Conservation (phyloP, 2,888 invertebrate genomes). For the Cantharis nigra region DNA sequence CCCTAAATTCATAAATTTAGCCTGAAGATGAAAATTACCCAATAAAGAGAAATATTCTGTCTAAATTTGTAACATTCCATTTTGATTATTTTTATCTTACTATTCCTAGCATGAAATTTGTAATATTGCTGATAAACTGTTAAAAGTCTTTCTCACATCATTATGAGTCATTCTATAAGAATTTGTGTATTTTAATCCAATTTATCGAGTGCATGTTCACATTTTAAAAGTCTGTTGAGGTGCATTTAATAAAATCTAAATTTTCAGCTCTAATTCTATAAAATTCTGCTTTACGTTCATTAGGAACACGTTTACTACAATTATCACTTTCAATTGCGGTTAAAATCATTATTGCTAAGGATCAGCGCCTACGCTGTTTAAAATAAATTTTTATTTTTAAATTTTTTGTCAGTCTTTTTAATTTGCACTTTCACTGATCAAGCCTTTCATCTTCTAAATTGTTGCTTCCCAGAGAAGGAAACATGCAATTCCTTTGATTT, state of each 20-base stretch:
- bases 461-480: conserved; percentile 4
- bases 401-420: not conserved
- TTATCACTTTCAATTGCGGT: too few relatives aligned
- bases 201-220: not conserved
- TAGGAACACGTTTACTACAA: too few relatives aligned
- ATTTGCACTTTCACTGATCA: not conserved
- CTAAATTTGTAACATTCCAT: not conserved
- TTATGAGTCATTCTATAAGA: not conserved
- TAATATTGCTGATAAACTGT: not conserved
- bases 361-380: too few relatives aligned
- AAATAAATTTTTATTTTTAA: too few relatives aligned
- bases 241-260: too few relatives aligned
- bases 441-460: not conserved
- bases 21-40: not conserved
- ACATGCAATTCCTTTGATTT: conserved; percentile 11
- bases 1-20: not conserved
- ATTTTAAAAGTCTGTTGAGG: not conserved
- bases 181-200: not conserved
- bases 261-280: too few relatives aligned
- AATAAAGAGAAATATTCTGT: not conserved
- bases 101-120: not conserved
- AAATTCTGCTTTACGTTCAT: too few relatives aligned
- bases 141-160: not conserved
- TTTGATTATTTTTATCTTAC: not conserved
- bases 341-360: too few relatives aligned